Conservation (phyloP, 2,113 vertebrate genomes). For the Nannospalax galili region DNA sequence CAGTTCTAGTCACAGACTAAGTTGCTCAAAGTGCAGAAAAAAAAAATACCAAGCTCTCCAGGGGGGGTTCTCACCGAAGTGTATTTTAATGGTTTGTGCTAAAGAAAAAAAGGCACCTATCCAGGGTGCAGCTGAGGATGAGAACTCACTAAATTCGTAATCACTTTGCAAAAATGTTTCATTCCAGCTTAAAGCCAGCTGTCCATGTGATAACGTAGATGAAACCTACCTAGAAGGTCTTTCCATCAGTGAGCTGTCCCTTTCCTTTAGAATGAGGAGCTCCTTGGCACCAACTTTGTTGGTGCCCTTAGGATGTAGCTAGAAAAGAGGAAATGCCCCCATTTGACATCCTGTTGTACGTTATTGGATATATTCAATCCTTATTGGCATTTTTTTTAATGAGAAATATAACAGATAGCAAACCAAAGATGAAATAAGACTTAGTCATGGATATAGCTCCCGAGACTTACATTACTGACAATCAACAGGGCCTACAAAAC, state of each 20-base stretch:
- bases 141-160: neutral
- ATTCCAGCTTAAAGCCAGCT: neutral
- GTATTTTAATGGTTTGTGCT: neutral
- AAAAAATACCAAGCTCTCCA: neutral
- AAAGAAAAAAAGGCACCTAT: neutral
- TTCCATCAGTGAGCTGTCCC: neutral
- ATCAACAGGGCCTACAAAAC: neutral
- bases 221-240: neutral
- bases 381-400: neutral
- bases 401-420: conserved; percentile 27
- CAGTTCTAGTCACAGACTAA: too few species aligned
- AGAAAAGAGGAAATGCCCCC: neutral
- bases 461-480: conserved; percentile 1
- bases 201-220: neutral
- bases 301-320: neutral
- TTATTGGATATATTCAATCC: neutral
- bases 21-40: neutral
- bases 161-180: neutral
- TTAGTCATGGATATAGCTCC: neutral
- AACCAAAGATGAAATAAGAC: conserved; percentile 50
- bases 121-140: neutral
- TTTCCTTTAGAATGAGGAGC: neutral
- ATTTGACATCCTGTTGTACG: neutral
- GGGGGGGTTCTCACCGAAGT: neutral
- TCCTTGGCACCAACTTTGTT: neutral